Percentiles rank a stretch among this genome's conserved stretches.
These are phyloP conservation scores for Myotis davidii DNA, from an alignment of 2,113 vertebrate species.

Conservation along the genomic window DNA sequence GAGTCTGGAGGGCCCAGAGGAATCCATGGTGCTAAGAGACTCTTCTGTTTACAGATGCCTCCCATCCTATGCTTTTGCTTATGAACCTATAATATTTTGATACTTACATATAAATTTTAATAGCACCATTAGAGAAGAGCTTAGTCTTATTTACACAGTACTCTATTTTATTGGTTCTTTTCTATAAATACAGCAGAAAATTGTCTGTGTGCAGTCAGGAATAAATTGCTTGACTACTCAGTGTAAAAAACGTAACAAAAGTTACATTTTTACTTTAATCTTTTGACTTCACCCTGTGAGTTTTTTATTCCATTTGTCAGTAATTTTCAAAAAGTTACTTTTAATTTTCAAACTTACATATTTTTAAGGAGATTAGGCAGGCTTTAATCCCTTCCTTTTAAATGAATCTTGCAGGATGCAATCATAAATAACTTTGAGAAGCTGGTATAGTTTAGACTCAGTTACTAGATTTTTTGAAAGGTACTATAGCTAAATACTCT, in stretches of 20 bases:
- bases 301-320: conserved; percentile 56
- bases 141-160: background rate
- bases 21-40: background rate
- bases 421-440: conserved; percentile 46
- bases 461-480: conserved; percentile 60
- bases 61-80: background rate
- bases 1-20: background rate
- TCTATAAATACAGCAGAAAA: conserved; percentile 27
- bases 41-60: background rate
- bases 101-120: background rate
- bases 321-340: conserved; percentile 65
- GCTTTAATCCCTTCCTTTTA: conserved; percentile 49
- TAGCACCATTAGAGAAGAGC: background rate
- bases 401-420: conserved; percentile 64
- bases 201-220: conserved; percentile 29
- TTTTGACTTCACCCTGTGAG: conserved; percentile 59
- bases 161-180: background rate
- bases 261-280: conserved; percentile 54
- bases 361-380: conserved; percentile 36
- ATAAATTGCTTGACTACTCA: conserved; percentile 50
- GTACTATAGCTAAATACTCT: conserved; percentile 55
- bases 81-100: background rate
- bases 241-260: conserved; percentile 34
- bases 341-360: conserved; percentile 57
- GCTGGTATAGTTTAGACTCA: background rate